Evolutionary conservation across 2,888 invertebrate genomes (phyloP).

Genomic region (Cheilosia scutellata): DNA sequence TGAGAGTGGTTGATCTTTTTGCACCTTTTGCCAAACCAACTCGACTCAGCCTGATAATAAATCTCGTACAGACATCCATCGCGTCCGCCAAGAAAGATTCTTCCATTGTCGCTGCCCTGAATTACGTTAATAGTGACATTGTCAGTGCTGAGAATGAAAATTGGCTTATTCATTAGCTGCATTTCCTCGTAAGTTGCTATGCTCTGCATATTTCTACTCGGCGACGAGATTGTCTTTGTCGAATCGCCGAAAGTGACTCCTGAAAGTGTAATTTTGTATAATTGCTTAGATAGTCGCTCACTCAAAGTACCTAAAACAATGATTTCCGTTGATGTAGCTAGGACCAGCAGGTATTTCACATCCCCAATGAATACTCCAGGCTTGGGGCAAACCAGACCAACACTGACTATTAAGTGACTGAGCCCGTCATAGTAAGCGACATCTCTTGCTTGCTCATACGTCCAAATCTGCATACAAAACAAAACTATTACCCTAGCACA

Average conservation of each 20-base stretch:
- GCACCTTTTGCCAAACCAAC: slow-evolving; percentile 98
- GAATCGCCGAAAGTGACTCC: slow-evolving; percentile 83
- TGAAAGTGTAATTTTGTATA: slow-evolving; percentile 29
- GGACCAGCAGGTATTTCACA: slow-evolving; percentile 94
- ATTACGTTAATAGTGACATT: slow-evolving; percentile 93
- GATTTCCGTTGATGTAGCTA: slow-evolving; percentile 98
- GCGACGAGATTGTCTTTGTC: slow-evolving; percentile 80
- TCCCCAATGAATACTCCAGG: slow-evolving; percentile 94
- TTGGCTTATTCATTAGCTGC: slow-evolving; percentile 96
- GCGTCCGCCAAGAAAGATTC: slow-evolving; percentile 97
- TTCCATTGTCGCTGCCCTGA: slow-evolving; percentile 91
- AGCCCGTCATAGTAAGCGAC: slow-evolving; percentile 98
- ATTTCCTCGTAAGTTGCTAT: slow-evolving; percentile 87
- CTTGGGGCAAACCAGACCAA: slow-evolving; percentile 95
- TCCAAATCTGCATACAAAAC: slow-evolving; percentile 87
- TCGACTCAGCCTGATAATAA: slow-evolving; percentile 94
- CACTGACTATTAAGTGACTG: slow-evolving; percentile 96
- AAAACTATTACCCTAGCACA: background rate
- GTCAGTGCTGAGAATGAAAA: slow-evolving; percentile 96
- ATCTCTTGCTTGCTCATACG: slow-evolving; percentile 97
- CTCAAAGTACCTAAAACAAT: slow-evolving; percentile 84
- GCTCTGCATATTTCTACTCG: slow-evolving; percentile 77
- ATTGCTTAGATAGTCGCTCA: background rate
- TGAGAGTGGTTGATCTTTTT: slow-evolving; percentile 97
- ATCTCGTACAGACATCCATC: slow-evolving; percentile 98